Base-by-base conservation (phyloP, 2,797 vertebrate genomes). In the Cossypha caffra region DNA sequence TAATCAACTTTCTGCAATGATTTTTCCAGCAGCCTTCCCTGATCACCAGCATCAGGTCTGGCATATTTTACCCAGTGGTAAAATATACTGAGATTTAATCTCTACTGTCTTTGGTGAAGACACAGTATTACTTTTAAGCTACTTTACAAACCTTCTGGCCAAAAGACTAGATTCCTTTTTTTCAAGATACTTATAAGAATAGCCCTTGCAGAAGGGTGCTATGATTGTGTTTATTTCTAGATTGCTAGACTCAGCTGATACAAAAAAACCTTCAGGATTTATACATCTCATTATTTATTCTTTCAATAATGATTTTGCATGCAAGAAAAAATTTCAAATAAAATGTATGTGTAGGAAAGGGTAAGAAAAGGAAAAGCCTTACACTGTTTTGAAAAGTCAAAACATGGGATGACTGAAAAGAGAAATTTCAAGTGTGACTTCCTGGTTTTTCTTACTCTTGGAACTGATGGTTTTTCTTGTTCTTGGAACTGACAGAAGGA, bases 1-100 rank as follows among this genome's bases (percentile, higher is more conserved):
- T 95, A 79, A 97, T 96, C 93, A 97, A 90, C 82, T 86, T 92
- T 54, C 72, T 94, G 9, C 84, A 96, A 95, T 66, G 82, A 74
- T 88, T 97, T 97, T 94, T 95, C 84, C 94, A 97, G 92, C 77
- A 95, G 75, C n/a, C 16, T 69, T 71, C 50, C 55, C 54, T 29
- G 29, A 72, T 63, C 48, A 40, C 38, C 15, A 71, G 72, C 68
- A 90, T 77, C 87, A 67, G 23, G 29, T 92, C 61, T 88, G 76
- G 75, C 79, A 90, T 71, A 48, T 48, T 48, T 87, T 95, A 80
- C 62, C 81, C 82, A 72, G 40, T 47, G 59, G 86, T 83, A 87
- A 90, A 93, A 92, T n/a, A 51, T 8, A 55, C 38, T 33, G 72
- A 87, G 40, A 73, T 72, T 88, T 84, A 26, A 97, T 80, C 57